These are phyloP conservation scores for Tetrax tetrax DNA, from an alignment of 2,113 vertebrate species.

Conservation along the genomic window DNA sequence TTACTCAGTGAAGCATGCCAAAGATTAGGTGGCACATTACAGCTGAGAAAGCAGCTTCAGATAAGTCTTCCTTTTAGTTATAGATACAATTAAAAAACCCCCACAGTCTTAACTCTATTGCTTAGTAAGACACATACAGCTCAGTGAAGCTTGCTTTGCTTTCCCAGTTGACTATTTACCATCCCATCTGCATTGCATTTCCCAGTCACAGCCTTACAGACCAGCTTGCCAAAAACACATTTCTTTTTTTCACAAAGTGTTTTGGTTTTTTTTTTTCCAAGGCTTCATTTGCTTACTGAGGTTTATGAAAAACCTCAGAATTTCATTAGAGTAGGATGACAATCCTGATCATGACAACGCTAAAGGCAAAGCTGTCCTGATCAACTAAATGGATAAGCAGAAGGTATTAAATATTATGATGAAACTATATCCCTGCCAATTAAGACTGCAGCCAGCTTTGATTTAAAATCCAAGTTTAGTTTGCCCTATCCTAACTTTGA, in stretches of 20 bases:
- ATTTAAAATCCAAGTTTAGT: constrained; percentile 17
- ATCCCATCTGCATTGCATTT: not conserved
- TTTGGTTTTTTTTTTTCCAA: not conserved
- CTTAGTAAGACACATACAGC: not conserved
- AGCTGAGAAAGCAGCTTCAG: not conserved
- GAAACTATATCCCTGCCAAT: not conserved
- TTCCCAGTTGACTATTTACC: not conserved
- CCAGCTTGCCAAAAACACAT: not conserved
- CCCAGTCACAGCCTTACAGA: not conserved
- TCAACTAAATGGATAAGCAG: not conserved
- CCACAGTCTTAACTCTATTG: not conserved
- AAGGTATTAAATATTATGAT: not conserved
- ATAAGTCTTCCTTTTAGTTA: not conserved
- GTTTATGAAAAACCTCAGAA: not conserved
- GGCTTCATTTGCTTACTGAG: not conserved
- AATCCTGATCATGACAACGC: not conserved
- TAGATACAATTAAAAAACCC: not conserved
- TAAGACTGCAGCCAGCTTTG: not conserved
- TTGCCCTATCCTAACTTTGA: not conserved
- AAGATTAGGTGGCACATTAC: not conserved
- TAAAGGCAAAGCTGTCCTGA: constrained; percentile 1
- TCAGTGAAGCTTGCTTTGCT: not conserved
- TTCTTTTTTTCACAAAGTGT: not conserved
- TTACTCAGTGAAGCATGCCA: not conserved
- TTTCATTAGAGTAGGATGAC: not conserved